These are phyloP conservation scores for Spondyliosoma cantharus DNA, from an alignment of 2,797 vertebrate genomes.

Conservation along the genomic window DNA sequence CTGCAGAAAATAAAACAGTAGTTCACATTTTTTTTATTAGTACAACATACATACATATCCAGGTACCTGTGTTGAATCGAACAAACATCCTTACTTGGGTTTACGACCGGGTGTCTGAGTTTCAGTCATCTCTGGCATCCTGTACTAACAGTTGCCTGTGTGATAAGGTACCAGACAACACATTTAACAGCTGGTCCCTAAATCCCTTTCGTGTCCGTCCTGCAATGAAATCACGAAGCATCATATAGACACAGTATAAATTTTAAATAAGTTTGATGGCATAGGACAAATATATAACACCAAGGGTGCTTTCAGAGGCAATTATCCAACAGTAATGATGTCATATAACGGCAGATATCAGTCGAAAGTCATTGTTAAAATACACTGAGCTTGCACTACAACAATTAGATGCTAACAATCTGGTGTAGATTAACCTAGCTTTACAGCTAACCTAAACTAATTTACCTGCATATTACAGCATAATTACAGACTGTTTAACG, in stretches of 20 bases:
- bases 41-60: neutral
- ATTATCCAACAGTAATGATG: neutral
- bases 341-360: neutral
- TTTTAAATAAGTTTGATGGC: neutral
- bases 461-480: slow-evolving; percentile 17
- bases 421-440: slow-evolving; percentile 58
- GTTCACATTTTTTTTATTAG: neutral
- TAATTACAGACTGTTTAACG: neutral
- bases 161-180: slow-evolving; percentile 64
- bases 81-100: slow-evolving; percentile 85
- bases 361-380: neutral
- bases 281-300: neutral
- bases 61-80: neutral
- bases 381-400: slow-evolving; percentile 14
- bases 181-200: slow-evolving; percentile 71
- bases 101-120: slow-evolving; percentile 91
- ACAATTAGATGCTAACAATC: slow-evolving; percentile 58
- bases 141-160: slow-evolving; percentile 84
- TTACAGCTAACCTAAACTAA: slow-evolving; percentile 49
- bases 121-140: slow-evolving; percentile 99
- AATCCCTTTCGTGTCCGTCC: slow-evolving; percentile 55
- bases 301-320: neutral
- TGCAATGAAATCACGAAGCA: slow-evolving; percentile 56
- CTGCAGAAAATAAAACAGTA: slow-evolving; percentile 58
- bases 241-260: neutral